Base-by-base conservation (phyloP, 2,797 vertebrate species). In the Toxotes lorentzi region DNA sequence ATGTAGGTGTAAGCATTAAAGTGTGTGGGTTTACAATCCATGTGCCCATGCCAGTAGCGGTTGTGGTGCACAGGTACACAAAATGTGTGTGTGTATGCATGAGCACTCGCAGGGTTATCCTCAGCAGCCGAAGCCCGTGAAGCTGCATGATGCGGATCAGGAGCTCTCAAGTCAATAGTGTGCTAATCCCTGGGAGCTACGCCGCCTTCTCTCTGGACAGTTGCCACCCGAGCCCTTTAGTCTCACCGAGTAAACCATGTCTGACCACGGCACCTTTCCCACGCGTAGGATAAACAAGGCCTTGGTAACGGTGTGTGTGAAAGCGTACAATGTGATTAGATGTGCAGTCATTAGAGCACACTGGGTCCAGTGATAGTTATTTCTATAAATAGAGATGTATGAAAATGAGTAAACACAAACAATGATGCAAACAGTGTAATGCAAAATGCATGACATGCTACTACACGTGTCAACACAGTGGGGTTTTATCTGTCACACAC, bases 211-310 rank as follows among this genome's bases (percentile, higher is more conserved):
- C 87, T 81, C 76, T 83, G 76, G 81, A 86, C 85, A 72, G 82
- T 70, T 85, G 86, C 87, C 79, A 69, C 84, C 84, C 77, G 19
- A 43, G 77, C 74, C 66, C 73, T 72, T 84, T 61, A 73, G 78
- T 89, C 84, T 83, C 73, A 58, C 32, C 7, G 2, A 30, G 34
- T 75, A 79, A 86, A 70, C 68, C 41, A 2, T 6, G 74, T 80
- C 77, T 58, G 85, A 84, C 81, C 80, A 78, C 24, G 0, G 58
- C 84, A 80, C 73, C 85, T 90, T 90, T 88, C 87, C 86, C 88
- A 89, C 72, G 76, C 71, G 4, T 4, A 59, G 59, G 51, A 83
- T 73, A 79, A 86, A 83, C 58, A 71, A 43, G 38, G 38, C 59
- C 70, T 73, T 48, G 40, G 70, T 47, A 70, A 23, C 27, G 14